Conservation (phyloP, 1,140 invertebrate species). For the Paralvinella palmiformis region DNA sequence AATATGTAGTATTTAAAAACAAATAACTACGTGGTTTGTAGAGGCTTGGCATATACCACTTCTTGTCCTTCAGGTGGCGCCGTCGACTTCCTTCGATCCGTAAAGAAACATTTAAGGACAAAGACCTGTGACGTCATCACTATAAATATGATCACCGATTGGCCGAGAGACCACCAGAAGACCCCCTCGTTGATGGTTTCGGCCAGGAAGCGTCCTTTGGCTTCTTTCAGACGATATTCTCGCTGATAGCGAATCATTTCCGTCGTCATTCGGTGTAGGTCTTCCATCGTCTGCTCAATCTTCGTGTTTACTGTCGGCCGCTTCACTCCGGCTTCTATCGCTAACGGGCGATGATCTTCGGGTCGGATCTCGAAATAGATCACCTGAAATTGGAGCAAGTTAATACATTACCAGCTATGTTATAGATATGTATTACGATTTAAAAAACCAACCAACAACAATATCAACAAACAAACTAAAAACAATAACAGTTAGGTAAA, state of each 20-base stretch:
- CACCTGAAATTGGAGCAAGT: slow-evolving; percentile 95
- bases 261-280: slow-evolving; percentile 79
- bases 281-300: slow-evolving; percentile 83
- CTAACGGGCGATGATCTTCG: slow-evolving; percentile 74
- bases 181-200: slow-evolving; percentile 92
- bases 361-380: slow-evolving; percentile 98
- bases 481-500: too few species aligned
- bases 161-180: slow-evolving; percentile 81
- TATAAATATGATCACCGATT: slow-evolving; percentile 75
- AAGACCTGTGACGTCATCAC: slow-evolving; percentile 85
- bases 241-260: slow-evolving; percentile 75
- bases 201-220: slow-evolving; percentile 86
- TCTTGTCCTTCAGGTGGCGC: too few species aligned
- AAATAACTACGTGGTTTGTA: too few species aligned
- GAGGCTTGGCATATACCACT: too few species aligned
- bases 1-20: too few species aligned
- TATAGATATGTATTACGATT: too few species aligned
- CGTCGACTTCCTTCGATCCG: neutral
- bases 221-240: slow-evolving; percentile 87
- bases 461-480: too few species aligned
- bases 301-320: slow-evolving; percentile 31
- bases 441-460: too few species aligned
- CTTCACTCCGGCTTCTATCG: slow-evolving; percentile 51
- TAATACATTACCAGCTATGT: too few species aligned
- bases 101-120: slow-evolving; percentile 85